Evolutionary conservation across 2,113 vertebrate species (phyloP).

Genomic region (Pollimyrus isidori): DNA sequence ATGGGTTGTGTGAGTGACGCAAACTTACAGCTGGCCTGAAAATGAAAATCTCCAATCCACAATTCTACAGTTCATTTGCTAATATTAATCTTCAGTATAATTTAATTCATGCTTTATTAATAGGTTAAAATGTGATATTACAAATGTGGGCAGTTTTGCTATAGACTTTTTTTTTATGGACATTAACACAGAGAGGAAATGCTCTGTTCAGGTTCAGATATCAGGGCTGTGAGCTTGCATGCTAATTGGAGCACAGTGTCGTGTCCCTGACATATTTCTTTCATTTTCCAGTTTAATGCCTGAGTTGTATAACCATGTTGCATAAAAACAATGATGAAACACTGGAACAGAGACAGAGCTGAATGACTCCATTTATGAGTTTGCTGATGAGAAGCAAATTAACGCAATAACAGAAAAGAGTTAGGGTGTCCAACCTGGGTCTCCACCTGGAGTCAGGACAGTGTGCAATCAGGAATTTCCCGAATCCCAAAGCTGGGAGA

Average conservation of each 20-base stretch:
- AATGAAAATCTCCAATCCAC: background rate
- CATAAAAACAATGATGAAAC: background rate
- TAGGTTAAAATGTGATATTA: background rate
- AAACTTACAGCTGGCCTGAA: background rate
- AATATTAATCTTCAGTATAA: background rate
- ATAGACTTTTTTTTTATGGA: background rate
- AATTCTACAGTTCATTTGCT: background rate
- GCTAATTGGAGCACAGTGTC: background rate
- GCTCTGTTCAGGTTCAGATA: background rate
- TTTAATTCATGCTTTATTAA: background rate
- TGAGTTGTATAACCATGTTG: background rate
- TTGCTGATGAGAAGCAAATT: background rate
- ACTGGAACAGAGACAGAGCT: background rate
- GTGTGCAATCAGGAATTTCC: background rate
- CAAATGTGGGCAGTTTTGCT: background rate
- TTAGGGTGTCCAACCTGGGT: background rate
- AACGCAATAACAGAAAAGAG: background rate
- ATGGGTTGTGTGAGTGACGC: background rate
- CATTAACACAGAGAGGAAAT: background rate
- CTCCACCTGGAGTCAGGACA: background rate
- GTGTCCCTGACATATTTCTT: background rate
- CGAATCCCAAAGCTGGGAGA: background rate
- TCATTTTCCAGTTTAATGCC: background rate
- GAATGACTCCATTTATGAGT: background rate
- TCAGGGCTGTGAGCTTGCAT: background rate